phyloP scores from a whole-genome alignment of 2,797 vertebrate species.

The Oryzias sinensis region DNA sequence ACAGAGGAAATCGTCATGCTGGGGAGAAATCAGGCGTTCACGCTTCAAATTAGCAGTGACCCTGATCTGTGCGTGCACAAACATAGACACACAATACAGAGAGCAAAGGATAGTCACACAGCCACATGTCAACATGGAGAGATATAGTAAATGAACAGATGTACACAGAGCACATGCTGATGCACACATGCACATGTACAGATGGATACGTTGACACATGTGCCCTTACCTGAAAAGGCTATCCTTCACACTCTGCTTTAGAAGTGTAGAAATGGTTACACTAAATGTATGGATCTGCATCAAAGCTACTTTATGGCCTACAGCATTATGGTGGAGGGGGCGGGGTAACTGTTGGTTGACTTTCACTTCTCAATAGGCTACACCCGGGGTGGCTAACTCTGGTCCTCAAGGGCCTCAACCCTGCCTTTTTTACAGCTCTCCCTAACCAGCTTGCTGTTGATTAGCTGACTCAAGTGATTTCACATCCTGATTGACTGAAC shows the following conservation, averaged over 20 bases:
- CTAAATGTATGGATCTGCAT: no score
- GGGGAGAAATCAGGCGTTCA: slow-evolving; percentile 68
- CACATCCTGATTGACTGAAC: no score
- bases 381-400: no score
- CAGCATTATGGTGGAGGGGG: no score
- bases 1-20: slow-evolving; percentile 69
- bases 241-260: not conserved
- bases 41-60: slow-evolving; percentile 68
- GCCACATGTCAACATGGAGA: slow-evolving; percentile 10
- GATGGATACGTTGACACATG: slow-evolving; percentile 35
- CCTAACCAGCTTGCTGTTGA: no score
- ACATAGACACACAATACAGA: slow-evolving; percentile 17
- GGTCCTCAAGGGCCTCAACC: no score
- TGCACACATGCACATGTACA: slow-evolving; percentile 41
- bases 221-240: slow-evolving; percentile 19
- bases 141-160: slow-evolving; percentile 41
- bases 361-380: no score
- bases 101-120: slow-evolving; percentile 20
- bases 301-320: no score
- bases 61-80: slow-evolving; percentile 30
- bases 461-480: no score
- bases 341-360: no score
- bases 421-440: no score
- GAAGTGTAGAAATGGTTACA: not conserved
- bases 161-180: slow-evolving; percentile 47